These are phyloP conservation scores for Lepidurus apus DNA, from an alignment of 1,140 invertebrate genomes.

Conservation along the genomic window DNA sequence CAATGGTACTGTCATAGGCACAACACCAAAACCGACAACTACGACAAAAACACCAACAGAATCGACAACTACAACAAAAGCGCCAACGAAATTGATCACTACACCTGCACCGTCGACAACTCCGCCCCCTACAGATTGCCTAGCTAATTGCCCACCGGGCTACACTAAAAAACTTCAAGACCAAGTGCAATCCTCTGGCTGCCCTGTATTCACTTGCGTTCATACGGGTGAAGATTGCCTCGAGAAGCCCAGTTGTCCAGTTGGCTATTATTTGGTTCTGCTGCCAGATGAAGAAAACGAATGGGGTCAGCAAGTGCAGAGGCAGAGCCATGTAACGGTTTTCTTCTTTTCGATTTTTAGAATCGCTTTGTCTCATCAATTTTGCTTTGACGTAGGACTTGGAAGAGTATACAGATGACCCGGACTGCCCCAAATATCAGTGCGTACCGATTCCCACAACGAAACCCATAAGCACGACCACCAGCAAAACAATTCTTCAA, in stretches of 20 bases:
- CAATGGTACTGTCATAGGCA: not conserved
- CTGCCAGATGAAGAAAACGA: not conserved
- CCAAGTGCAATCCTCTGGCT: not conserved
- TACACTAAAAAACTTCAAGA: not conserved
- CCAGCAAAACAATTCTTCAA: too few relatives aligned
- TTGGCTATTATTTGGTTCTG: not conserved
- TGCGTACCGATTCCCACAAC: slow-evolving; percentile 37
- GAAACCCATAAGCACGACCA: slow-evolving; percentile 36
- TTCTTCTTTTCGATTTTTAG: not conserved
- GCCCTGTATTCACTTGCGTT: slow-evolving; percentile 12
- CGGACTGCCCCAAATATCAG: slow-evolving; percentile 38
- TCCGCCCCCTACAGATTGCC: slow-evolving; percentile 20
- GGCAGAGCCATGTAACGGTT: not conserved
- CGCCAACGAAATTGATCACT: not conserved
- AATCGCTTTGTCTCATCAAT: too few relatives aligned
- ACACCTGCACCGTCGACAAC: slow-evolving; percentile 28
- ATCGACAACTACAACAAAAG: slow-evolving; percentile 35
- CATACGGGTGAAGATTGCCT: not conserved
- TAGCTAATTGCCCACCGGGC: slow-evolving; percentile 31
- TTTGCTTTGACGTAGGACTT: not conserved
- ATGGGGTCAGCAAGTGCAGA: slow-evolving; percentile 24
- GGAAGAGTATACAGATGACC: slow-evolving; percentile 6
- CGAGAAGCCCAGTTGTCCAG: not conserved
- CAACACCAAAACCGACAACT: not conserved
- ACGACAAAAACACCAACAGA: slow-evolving; percentile 26